Conservation (phyloP, 2,888 invertebrate genomes). For the Ptilodon capucinus region DNA sequence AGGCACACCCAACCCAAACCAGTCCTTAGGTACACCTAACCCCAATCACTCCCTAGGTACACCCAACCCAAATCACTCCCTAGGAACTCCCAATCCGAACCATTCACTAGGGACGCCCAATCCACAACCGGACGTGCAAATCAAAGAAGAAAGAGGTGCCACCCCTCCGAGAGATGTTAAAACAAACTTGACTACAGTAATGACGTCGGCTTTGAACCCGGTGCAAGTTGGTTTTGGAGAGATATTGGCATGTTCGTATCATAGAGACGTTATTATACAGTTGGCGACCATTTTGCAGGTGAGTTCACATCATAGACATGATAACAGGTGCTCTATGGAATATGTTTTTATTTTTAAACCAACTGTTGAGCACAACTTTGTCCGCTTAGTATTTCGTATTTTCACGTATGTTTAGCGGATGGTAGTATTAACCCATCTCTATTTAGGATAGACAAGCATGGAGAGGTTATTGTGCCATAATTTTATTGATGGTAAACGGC, state of each 20-base stretch:
- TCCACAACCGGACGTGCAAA: slow-evolving; percentile 63
- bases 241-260: slow-evolving; percentile 93
- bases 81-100: slow-evolving; percentile 63
- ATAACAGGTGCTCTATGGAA: too few species aligned
- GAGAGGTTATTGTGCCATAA: too few species aligned
- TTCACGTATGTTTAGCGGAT: too few species aligned
- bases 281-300: slow-evolving; percentile 92
- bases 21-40: slow-evolving; percentile 70
- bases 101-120: slow-evolving; percentile 53
- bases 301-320: too few species aligned
- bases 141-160: slow-evolving; percentile 64
- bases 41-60: slow-evolving; percentile 68
- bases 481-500: too few species aligned
- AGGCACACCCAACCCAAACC: slow-evolving; percentile 71
- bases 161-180: slow-evolving; percentile 64
- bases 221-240: slow-evolving; percentile 89
- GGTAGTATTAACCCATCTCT: too few species aligned
- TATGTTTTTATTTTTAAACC: too few species aligned
- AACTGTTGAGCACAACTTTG: too few species aligned
- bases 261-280: slow-evolving; percentile 92
- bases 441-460: too few species aligned
- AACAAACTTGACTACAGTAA: slow-evolving; percentile 56
- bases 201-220: slow-evolving; percentile 78
- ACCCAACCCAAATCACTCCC: slow-evolving; percentile 55
- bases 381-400: too few species aligned